phyloP scores from a whole-genome alignment of 2,113 vertebrate genomes.

The Oceanites oceanicus region DNA sequence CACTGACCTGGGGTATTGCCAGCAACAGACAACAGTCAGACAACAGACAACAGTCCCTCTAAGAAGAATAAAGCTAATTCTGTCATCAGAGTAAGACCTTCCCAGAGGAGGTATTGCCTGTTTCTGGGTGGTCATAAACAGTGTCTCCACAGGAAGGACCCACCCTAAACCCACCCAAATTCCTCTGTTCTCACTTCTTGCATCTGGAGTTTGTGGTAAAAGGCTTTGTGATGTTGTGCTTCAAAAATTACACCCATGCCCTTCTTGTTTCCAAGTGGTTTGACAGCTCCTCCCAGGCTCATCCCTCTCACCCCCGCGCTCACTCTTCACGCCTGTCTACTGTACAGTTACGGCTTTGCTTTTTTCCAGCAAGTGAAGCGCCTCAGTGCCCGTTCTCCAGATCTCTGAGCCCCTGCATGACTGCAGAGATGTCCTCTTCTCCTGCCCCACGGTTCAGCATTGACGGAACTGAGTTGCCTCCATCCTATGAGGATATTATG shows the following conservation, averaged over 20 bases:
- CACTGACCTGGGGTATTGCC: not conserved
- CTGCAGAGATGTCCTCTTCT: not conserved
- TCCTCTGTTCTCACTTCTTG: not conserved
- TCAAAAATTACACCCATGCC: not conserved
- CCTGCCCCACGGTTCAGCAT: not conserved
- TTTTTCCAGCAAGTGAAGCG: constrained; percentile 51
- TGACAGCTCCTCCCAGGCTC: not conserved
- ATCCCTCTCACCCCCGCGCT: not conserved
- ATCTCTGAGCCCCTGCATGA: not conserved
- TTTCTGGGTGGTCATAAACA: not conserved
- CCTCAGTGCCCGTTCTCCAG: not conserved
- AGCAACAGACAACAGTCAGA: not conserved
- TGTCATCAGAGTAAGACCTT: not conserved
- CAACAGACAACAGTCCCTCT: not conserved
- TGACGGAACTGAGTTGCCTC: constrained; percentile 43
- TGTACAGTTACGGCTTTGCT: not conserved
- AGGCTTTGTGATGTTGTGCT: not conserved
- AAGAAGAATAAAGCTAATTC: not conserved
- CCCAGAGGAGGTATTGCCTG: not conserved
- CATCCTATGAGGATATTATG: constrained; percentile 73
- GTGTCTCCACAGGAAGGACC: not conserved
- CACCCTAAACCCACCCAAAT: not conserved
- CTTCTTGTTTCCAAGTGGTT: constrained; percentile 31
- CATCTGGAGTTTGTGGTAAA: not conserved
- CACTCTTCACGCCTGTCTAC: not conserved